A percentile compares a stretch with the other conserved stretches of the same genome.
Evolutionary conservation across 2,797 vertebrate species (phyloP).

Genomic region (Rhadinocentrus ornatus): DNA sequence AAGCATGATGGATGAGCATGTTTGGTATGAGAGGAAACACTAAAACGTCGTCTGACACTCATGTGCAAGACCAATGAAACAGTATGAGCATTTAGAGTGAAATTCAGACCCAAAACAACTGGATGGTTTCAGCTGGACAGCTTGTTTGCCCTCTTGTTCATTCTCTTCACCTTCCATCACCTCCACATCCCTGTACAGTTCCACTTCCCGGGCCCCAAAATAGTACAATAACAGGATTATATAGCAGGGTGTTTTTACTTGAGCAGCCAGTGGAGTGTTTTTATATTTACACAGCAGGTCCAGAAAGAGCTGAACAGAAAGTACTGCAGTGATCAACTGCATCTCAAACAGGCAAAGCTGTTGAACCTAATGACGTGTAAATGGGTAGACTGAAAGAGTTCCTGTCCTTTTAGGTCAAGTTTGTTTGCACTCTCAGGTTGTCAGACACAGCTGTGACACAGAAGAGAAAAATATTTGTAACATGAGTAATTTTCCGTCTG

Average conservation of each 20-base stretch:
- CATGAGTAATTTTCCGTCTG: slow-evolving; percentile 40
- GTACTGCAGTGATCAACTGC: slow-evolving; percentile 37
- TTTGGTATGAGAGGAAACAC: slow-evolving; percentile 41
- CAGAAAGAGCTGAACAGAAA: slow-evolving; percentile 39
- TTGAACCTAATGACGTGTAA: slow-evolving; percentile 58
- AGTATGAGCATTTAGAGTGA: slow-evolving; percentile 50
- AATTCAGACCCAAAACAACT: slow-evolving; percentile 46
- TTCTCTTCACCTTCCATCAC: slow-evolving; percentile 1
- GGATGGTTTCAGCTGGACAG: slow-evolving; percentile 33
- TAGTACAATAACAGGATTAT: slow-evolving; percentile 67
- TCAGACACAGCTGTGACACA: slow-evolving; percentile 36
- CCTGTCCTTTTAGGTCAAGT: slow-evolving; percentile 62
- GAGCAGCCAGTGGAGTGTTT: slow-evolving; percentile 40
- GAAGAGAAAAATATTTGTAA: slow-evolving; percentile 31
- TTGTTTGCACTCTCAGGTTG: slow-evolving; percentile 40
- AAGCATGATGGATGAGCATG: slow-evolving; percentile 38
- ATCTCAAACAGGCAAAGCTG: slow-evolving; percentile 54
- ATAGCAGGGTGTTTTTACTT: slow-evolving; percentile 42
- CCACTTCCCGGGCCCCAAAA: slow-evolving; percentile 49
- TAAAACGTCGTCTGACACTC: slow-evolving; percentile 57
- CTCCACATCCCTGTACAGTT: slow-evolving; percentile 25
- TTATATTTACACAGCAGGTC: slow-evolving; percentile 57
- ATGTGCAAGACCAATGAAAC: slow-evolving; percentile 64
- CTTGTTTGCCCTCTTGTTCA: slow-evolving; percentile 13
- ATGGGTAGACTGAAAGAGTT: slow-evolving; percentile 31